phyloP scores from a whole-genome alignment of 2,888 invertebrate species.

The Gortyna flavago region DNA sequence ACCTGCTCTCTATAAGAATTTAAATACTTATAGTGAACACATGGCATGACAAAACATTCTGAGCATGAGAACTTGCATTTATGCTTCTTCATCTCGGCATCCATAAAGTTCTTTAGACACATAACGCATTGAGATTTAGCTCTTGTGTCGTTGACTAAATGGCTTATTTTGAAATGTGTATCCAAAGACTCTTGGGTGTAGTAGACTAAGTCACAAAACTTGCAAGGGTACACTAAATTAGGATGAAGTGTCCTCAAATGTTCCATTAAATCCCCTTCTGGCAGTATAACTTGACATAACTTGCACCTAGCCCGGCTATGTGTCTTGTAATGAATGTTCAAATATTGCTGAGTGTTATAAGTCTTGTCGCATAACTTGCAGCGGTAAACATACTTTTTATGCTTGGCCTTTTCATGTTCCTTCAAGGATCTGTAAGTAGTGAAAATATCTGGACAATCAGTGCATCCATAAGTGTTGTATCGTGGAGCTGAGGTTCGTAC shows the following conservation, averaged over 20 bases:
- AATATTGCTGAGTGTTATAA: constrained; percentile 74
- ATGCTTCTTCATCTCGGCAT: constrained; percentile 69
- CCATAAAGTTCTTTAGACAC: constrained; percentile 72
- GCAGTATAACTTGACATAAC: constrained; percentile 70
- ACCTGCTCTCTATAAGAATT: constrained; percentile 76
- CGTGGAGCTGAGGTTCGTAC: constrained; percentile 55
- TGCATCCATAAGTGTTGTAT: constrained; percentile 71
- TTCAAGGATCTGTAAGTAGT: constrained; percentile 72
- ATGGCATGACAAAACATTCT: constrained; percentile 74
- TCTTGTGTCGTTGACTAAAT: constrained; percentile 64
- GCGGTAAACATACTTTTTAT: constrained; percentile 68
- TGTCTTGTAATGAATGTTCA: constrained; percentile 74
- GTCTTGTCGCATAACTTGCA: constrained; percentile 74
- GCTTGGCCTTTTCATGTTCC: constrained; percentile 74
- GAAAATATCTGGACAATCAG: constrained; percentile 72
- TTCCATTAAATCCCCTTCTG: constrained; percentile 68
- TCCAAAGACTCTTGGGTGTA: constrained; percentile 71
- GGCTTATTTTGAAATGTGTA: constrained; percentile 72
- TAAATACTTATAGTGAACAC: constrained; percentile 76
- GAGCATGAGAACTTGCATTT: constrained; percentile 77
- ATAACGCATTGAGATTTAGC: constrained; percentile 72
- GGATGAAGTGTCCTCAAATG: constrained; percentile 74
- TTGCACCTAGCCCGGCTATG: constrained; percentile 73
- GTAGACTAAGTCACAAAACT: constrained; percentile 74
- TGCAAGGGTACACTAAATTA: constrained; percentile 69